A percentile compares a stretch with the other conserved stretches of the same genome.
phyloP scores from a whole-genome alignment of 2,113 vertebrate genomes.

The Tylochromis polylepis region DNA sequence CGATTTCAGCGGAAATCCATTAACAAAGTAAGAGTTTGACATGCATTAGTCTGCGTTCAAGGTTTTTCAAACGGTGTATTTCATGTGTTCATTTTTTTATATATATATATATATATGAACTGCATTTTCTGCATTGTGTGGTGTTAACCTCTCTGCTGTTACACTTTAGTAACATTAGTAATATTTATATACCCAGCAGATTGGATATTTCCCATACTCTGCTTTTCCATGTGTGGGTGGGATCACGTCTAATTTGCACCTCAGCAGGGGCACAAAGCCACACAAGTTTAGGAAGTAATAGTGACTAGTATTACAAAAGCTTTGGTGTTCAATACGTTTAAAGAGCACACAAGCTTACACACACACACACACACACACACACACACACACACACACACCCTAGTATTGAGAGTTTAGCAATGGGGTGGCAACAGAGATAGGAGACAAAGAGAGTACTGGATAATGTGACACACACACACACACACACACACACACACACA shows the following conservation, averaged over 20 bases:
- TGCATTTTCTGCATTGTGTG: background rate
- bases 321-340: constrained; percentile 10
- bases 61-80: background rate
- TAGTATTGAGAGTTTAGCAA: no score
- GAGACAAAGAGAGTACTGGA: no score
- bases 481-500: constrained; percentile 56
- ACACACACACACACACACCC: background rate
- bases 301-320: background rate
- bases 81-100: background rate
- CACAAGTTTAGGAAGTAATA: background rate
- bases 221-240: background rate
- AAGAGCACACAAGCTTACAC: background rate
- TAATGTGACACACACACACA: no score
- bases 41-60: background rate
- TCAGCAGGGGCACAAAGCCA: constrained; percentile 15
- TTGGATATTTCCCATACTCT: background rate
- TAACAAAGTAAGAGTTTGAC: constrained; percentile 80
- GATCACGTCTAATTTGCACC: constrained; percentile 39
- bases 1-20: constrained; percentile 97
- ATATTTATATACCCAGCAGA: background rate
- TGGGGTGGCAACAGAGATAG: no score
- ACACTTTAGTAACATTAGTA: background rate
- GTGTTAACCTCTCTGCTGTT: background rate
- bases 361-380: background rate
- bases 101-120: background rate